Evolutionary conservation across 2,113 vertebrate species (phyloP), one percentile per base, ranked within the genome.

Genomic region (Bos javanicus): DNA sequence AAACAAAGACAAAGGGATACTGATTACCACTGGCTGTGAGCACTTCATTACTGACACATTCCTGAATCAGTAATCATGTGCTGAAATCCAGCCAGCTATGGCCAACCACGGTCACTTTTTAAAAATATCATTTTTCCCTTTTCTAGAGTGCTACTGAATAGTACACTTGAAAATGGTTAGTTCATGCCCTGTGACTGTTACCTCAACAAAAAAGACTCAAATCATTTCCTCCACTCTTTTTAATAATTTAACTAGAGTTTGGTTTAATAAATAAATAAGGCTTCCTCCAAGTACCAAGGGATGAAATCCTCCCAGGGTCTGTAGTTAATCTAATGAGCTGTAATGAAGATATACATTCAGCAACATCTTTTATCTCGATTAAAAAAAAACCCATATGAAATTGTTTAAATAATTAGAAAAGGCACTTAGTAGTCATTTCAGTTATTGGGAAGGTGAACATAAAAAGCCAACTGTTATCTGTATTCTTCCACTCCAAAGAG

Each of bases 1-100:
- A 96, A 95, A 96, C 67, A 94, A 86, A 97, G 62, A 93, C 28
- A 57, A 95, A 92, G 56, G 23, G 89, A 62, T 23, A 62, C 46
- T 14, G 39, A 88, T 93, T 85, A 90, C 52, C 78, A 57, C 0
- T 26, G 91, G 78, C 56, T 86, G 43, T 28, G 78, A 39, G 60
- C 12, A 60, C 59, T 85, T 87, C 88, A 71, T 62, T 92, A 90
- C 1, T 30, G 74, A 96, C 90, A 95, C 71, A 84, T 39, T 88
- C 92, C 92, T 93, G 39, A 94, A 89, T 76, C 10, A 62, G 59
- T 64, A 59, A 93, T 87, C 23, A 60, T 16, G 60, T 50, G 54
- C 46, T 90, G 43, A 92, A 93, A 93, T 59, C 12, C 60, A 71
- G 76, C 50, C 92, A 89, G 82, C 39, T 71, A 15, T 4, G 64